Base-by-base conservation (phyloP, 2,113 vertebrate species). In the Edolisoma coerulescens region DNA sequence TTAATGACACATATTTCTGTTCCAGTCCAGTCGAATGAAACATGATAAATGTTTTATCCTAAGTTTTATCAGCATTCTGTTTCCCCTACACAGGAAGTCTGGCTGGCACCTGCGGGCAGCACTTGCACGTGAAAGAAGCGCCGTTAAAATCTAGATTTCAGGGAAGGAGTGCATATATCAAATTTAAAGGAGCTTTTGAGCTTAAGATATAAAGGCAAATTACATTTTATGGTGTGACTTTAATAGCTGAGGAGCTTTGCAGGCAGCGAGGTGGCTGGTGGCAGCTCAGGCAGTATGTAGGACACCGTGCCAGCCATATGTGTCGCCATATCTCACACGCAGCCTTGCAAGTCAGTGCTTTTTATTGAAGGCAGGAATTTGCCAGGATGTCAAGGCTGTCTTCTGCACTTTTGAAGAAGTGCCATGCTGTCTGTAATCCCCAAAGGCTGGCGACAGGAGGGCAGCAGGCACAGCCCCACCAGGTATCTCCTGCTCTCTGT, bases 341-440 rank as follows among this genome's bases (percentile, higher is more conserved):
- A 87, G 93, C 79, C 87, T 94, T 82, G 93, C 91, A 92, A 95
- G 75, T 76, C 7, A 16, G 20, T 81, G 84, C 89, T 89, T 95
- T 93, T 90, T 84, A 91, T 68, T 77, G 89, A 84, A 90, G 73
- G 69, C 68, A 68, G 89, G 95, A 19, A 84, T 84, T 92, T 90
- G 95, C 95, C 91, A 95, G 93, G 56, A 84, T 91, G 91, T 96
- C 91, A 90, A 80, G 94, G 26, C 89, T 95, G 86, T 90, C 92
- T 91, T 79, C 70, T 85, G 71, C 53, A 83, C 70, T 95, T 70
- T 50, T 93, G 90, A 93, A 90, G 83, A 11, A 59, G 75, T 93
- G 93, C 89, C 89, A 87, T 7, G 50, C 84, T 92, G 86, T 81
- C 90, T 93, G 70, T 56, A 67, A 75, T 42, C 63, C 81, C 42